A percentile compares a stretch with the other conserved stretches of the same genome.
These are phyloP conservation scores for Beris chalybata DNA, from an alignment of 2,888 invertebrate species.

Conservation along the genomic window DNA sequence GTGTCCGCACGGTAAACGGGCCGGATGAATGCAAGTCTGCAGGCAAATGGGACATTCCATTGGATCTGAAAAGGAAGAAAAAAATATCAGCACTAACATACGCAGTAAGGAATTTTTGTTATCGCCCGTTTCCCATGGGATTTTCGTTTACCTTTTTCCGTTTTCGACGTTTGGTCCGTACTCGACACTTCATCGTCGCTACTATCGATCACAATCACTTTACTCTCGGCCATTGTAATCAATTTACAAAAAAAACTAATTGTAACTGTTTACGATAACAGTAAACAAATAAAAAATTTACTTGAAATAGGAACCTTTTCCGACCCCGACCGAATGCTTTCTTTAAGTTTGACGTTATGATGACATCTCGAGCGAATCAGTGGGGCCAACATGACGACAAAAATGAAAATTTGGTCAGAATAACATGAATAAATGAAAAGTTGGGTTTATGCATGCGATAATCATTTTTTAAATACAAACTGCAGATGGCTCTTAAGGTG, in stretches of 20 bases:
- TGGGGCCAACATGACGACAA: neutral
- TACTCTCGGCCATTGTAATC: conserved; percentile 28
- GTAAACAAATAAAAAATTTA: conserved; percentile 18
- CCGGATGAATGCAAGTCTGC: conserved; percentile 89
- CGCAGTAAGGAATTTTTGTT: too few relatives aligned
- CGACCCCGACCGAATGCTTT: neutral
- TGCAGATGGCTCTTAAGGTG: too few relatives aligned
- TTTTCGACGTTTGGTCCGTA: conserved; percentile 14
- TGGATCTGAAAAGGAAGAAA: conserved; percentile 39
- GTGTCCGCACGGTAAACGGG: conserved; percentile 90
- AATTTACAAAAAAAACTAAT: neutral
- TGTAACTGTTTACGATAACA: conserved; percentile 23
- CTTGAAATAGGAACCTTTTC: conserved; percentile 16
- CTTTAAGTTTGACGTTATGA: conserved; percentile 4
- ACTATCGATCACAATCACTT: conserved; percentile 16
- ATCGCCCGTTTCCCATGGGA: too few relatives aligned
- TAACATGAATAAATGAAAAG: too few relatives aligned
- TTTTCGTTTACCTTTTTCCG: conserved; percentile 15
- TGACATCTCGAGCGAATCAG: neutral
- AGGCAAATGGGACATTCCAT: conserved; percentile 91
- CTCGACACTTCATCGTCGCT: conserved; percentile 22
- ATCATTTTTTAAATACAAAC: too few relatives aligned
- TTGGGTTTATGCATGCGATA: too few relatives aligned
- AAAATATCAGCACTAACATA: too few relatives aligned
- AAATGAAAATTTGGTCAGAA: too few relatives aligned